phyloP scores from a whole-genome alignment of 2,888 invertebrate genomes.

The Drosophila pegasa region DNA sequence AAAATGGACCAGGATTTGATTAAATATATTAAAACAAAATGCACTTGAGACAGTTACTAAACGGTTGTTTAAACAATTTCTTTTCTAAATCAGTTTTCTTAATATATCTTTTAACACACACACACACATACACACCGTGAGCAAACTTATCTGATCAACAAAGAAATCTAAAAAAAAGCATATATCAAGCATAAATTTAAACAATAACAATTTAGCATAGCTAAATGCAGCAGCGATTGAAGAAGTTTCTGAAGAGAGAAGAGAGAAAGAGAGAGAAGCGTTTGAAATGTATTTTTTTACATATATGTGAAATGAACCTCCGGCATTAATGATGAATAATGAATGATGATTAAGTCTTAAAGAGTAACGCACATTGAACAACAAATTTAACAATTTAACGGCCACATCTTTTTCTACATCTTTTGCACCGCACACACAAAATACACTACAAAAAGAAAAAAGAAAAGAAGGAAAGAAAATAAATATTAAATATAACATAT shows the following conservation, averaged over 20 bases:
- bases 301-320: constrained; percentile 75
- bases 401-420: constrained; percentile 74
- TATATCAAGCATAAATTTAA: constrained; percentile 67
- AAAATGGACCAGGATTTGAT: constrained; percentile 77
- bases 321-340: constrained; percentile 52
- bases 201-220: constrained; percentile 76
- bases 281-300: constrained; percentile 73
- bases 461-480: background rate
- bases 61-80: constrained; percentile 63
- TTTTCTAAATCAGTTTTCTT: constrained; percentile 37
- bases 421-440: constrained; percentile 62
- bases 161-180: constrained; percentile 31
- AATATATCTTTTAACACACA: constrained; percentile 15
- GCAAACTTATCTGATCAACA: constrained; percentile 25
- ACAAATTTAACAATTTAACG: constrained; percentile 45
- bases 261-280: constrained; percentile 26
- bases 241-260: constrained; percentile 13
- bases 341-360: constrained; percentile 53
- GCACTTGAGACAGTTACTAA: constrained; percentile 69
- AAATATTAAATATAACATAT: constrained; percentile 21
- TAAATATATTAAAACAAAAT: constrained; percentile 54
- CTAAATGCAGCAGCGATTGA: constrained; percentile 51
- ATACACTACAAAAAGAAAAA: constrained; percentile 16
- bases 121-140: constrained; percentile 24
- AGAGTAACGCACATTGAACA: constrained; percentile 60